Conservation (phyloP, 2,113 vertebrate genomes). For the Melanocharis versteri region DNA sequence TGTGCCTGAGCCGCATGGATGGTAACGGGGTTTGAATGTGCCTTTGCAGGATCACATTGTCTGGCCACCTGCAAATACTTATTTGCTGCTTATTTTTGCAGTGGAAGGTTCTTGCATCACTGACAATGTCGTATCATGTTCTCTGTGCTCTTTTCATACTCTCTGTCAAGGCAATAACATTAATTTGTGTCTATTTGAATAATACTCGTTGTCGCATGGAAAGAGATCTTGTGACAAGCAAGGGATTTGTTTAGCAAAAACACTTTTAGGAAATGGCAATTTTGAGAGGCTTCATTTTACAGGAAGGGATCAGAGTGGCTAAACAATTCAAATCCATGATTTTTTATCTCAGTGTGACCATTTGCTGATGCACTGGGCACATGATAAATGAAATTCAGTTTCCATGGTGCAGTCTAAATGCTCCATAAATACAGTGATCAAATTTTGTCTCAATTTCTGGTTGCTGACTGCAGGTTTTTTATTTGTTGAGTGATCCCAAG, state of each 20-base stretch:
- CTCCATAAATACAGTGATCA: neutral
- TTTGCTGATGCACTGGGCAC: neutral
- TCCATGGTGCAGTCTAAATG: neutral
- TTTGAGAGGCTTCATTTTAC: neutral
- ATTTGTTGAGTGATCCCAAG: neutral
- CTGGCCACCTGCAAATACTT: neutral
- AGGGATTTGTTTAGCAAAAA: neutral
- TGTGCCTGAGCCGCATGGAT: neutral
- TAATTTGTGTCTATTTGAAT: conserved; percentile 17
- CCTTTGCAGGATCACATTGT: neutral
- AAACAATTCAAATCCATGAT: neutral
- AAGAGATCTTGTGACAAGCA: neutral
- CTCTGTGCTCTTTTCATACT: neutral
- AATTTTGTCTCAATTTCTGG: neutral
- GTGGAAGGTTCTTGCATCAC: neutral
- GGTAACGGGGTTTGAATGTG: neutral
- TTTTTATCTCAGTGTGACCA: neutral
- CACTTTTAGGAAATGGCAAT: neutral
- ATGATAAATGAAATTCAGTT: neutral
- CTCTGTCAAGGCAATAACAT: neutral
- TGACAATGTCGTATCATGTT: neutral
- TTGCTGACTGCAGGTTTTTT: neutral
- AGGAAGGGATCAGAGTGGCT: neutral
- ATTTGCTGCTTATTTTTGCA: neutral
- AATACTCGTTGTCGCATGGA: neutral